phyloP scores from a whole-genome alignment of 2,888 invertebrate genomes.

The Watsonalla cultraria region DNA sequence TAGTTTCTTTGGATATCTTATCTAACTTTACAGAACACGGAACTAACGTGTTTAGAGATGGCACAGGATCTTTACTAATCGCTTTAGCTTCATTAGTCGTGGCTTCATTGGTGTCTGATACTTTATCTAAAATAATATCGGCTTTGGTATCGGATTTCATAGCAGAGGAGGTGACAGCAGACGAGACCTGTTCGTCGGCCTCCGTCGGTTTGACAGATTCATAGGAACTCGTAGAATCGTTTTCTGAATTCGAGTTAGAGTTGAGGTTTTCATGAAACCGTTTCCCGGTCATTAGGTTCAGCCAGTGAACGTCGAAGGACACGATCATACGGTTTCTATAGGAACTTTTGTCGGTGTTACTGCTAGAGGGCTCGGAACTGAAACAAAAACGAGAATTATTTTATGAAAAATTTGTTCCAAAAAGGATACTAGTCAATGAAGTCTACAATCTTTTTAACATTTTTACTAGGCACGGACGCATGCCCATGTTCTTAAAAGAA shows the following conservation, averaged over 20 bases:
- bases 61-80: constrained; percentile 51
- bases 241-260: constrained; percentile 71
- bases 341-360: constrained; percentile 72
- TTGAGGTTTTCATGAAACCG: constrained; percentile 76
- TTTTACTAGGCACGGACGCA: too few species aligned
- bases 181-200: constrained; percentile 79
- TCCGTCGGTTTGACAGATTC: constrained; percentile 62
- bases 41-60: constrained; percentile 48
- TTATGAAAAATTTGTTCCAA: neutral
- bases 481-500: too few species aligned
- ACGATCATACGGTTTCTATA: constrained; percentile 73
- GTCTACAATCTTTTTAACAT: too few species aligned
- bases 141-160: constrained; percentile 67
- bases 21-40: constrained; percentile 63
- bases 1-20: constrained; percentile 64
- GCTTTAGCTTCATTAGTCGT: constrained; percentile 50
- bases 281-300: constrained; percentile 81
- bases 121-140: constrained; percentile 54
- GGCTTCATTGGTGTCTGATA: constrained; percentile 40
- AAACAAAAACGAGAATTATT: constrained; percentile 18
- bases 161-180: constrained; percentile 69
- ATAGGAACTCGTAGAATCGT: constrained; percentile 76
- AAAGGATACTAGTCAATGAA: neutral
- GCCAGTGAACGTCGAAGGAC: constrained; percentile 78
- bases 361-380: constrained; percentile 71